Conservation (phyloP, 2,797 vertebrate species). For the Pogonophryne albipinna region DNA sequence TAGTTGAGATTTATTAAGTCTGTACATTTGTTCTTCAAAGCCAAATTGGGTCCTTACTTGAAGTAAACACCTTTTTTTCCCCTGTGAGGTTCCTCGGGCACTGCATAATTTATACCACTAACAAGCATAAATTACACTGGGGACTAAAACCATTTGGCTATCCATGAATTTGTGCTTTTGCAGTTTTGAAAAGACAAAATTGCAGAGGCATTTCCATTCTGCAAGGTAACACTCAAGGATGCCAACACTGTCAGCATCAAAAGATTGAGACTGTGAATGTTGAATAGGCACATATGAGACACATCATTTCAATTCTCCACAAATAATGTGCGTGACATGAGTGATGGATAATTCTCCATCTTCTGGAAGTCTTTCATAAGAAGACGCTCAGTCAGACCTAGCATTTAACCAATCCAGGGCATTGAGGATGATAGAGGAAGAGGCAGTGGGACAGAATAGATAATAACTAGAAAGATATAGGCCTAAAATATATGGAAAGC, state of each 20-base stretch:
- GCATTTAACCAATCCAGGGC: constrained; percentile 31
- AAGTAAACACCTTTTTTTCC: constrained; percentile 73
- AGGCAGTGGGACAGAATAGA: not conserved
- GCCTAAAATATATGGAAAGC: not conserved
- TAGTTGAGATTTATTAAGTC: constrained; percentile 24
- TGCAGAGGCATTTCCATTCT: constrained; percentile 49
- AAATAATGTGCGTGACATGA: constrained; percentile 52
- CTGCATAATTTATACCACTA: constrained; percentile 72
- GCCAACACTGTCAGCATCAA: constrained; percentile 41
- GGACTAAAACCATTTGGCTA: constrained; percentile 54
- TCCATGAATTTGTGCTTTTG: constrained; percentile 50
- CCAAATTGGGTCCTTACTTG: constrained; percentile 62
- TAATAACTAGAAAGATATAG: not conserved
- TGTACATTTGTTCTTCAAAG: constrained; percentile 26
- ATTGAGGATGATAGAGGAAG: constrained; percentile 11
- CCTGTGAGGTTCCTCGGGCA: constrained; percentile 45
- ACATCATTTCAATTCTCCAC: constrained; percentile 51
- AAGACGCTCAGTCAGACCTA: constrained; percentile 22
- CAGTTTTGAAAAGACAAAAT: constrained; percentile 51
- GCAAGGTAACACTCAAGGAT: constrained; percentile 55
- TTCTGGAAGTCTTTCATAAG: constrained; percentile 36
- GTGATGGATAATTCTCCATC: constrained; percentile 47
- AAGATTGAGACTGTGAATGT: constrained; percentile 40
- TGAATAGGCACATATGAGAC: constrained; percentile 53
- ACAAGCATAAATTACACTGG: constrained; percentile 74